These are phyloP conservation scores for Scartelaos histophorus DNA, from an alignment of 2,113 vertebrate genomes.

Conservation along the genomic window DNA sequence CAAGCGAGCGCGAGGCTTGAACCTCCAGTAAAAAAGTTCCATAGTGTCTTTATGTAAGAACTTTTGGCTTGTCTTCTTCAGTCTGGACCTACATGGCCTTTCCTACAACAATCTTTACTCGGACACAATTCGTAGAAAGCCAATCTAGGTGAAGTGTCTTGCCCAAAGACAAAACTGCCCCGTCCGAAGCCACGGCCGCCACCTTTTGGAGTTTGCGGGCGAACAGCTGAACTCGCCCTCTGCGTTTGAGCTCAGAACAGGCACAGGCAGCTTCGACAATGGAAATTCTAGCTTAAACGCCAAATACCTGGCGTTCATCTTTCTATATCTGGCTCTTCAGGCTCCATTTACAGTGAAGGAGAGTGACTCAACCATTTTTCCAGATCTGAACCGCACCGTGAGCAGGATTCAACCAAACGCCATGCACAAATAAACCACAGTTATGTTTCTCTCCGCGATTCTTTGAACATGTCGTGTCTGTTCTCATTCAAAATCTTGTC, in stretches of 20 bases:
- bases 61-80: no score
- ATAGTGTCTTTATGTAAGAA: no score
- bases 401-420: conserved; percentile 26
- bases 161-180: no score
- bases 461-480: neutral
- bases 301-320: conserved; percentile 57
- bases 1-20: no score
- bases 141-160: no score
- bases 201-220: no score
- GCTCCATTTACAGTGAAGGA: conserved; percentile 55
- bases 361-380: conserved; percentile 57
- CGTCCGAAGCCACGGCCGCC: no score
- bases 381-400: conserved; percentile 39
- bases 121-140: no score
- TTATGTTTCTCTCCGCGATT: conserved; percentile 20
- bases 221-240: neutral
- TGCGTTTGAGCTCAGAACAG: neutral
- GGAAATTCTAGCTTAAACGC: conserved; percentile 55
- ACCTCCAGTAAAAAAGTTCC: no score
- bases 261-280: conserved; percentile 19
- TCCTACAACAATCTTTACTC: no score
- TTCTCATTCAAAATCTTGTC: conserved; percentile 15
- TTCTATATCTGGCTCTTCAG: conserved; percentile 56
- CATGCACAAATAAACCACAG: conserved; percentile 49
- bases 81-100: no score